These are phyloP conservation scores for Matsumurasca onukii DNA, from an alignment of 1,140 invertebrate genomes.

Conservation along the genomic window DNA sequence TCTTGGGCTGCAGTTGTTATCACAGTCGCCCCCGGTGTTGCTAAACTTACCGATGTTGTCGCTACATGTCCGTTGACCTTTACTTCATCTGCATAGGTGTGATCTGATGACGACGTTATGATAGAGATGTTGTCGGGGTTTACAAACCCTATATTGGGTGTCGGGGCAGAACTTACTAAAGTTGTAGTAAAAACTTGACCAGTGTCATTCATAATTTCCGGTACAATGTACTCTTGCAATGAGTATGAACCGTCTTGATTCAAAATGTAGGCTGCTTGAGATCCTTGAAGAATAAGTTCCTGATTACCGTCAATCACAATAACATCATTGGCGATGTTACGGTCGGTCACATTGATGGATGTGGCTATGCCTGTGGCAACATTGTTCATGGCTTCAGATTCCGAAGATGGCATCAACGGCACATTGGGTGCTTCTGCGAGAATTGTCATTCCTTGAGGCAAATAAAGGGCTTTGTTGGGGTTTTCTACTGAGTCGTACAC, in stretches of 20 bases:
- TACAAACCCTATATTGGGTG: background rate
- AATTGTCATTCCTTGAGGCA: slow-evolving; percentile 36
- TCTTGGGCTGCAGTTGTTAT: background rate
- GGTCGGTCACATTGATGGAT: slow-evolving; percentile 34
- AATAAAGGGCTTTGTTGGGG: slow-evolving; percentile 29
- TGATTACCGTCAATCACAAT: slow-evolving; percentile 40
- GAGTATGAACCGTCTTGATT: slow-evolving; percentile 24
- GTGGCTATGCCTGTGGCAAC: slow-evolving; percentile 36
- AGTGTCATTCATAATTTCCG: slow-evolving; percentile 38
- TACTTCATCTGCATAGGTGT: slow-evolving; percentile 23
- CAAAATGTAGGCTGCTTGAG: slow-evolving; percentile 34
- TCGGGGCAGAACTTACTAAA: background rate
- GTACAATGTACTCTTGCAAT: slow-evolving; percentile 40
- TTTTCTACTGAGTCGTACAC: slow-evolving; percentile 23
- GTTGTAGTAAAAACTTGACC: slow-evolving; percentile 18
- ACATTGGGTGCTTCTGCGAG: slow-evolving; percentile 31
- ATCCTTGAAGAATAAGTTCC: slow-evolving; percentile 35
- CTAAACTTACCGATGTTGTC: background rate
- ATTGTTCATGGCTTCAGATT: slow-evolving; percentile 38
- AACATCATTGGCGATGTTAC: slow-evolving; percentile 34
- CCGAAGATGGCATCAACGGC: slow-evolving; percentile 35
- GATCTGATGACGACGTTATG: slow-evolving; percentile 9
- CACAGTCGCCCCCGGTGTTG: background rate
- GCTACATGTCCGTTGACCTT: background rate
- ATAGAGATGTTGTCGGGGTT: slow-evolving; percentile 8